Percentiles rank a stretch among this genome's conserved stretches.
These are phyloP conservation scores for Antheraea pernyi DNA, from an alignment of 1,140 invertebrate genomes.

Conservation along the genomic window DNA sequence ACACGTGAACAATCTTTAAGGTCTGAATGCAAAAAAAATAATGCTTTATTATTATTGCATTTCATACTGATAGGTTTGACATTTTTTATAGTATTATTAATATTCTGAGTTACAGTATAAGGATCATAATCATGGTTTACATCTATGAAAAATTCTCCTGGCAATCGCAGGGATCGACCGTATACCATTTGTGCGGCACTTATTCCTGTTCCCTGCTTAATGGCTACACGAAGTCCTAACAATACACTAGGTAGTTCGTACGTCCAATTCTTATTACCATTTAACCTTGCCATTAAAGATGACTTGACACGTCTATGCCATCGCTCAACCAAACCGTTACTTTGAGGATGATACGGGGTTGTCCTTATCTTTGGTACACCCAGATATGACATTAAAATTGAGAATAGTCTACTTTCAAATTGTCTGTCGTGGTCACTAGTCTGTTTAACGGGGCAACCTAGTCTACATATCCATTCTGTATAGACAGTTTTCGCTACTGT, in stretches of 20 bases:
- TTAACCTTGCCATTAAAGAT: too few relatives aligned
- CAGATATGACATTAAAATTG: too few relatives aligned
- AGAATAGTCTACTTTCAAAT: too few relatives aligned
- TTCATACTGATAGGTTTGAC: background rate
- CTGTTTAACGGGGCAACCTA: too few relatives aligned
- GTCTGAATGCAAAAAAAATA: background rate
- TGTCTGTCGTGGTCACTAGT: too few relatives aligned
- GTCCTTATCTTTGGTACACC: too few relatives aligned
- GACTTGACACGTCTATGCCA: too few relatives aligned
- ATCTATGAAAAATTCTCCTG: background rate
- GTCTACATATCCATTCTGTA: too few relatives aligned
- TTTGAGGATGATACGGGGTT: too few relatives aligned
- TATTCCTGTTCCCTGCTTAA: background rate
- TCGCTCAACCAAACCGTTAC: too few relatives aligned
- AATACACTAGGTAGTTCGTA: slow-evolving; percentile 32
- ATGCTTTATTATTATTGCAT: background rate
- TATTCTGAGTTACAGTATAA: background rate
- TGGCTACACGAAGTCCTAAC: slow-evolving; percentile 33
- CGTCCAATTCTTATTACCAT: slow-evolving; percentile 25
- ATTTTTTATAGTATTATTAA: background rate
- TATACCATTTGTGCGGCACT: background rate
- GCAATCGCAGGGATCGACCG: background rate
- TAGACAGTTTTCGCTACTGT: too few relatives aligned
- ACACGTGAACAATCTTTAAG: background rate
- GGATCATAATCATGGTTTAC: background rate